Percentiles rank a stretch among this genome's conserved stretches.
These are phyloP conservation scores for Choloepus hoffmanni DNA, from an alignment of 2,113 vertebrate genomes.

Conservation along the genomic window DNA sequence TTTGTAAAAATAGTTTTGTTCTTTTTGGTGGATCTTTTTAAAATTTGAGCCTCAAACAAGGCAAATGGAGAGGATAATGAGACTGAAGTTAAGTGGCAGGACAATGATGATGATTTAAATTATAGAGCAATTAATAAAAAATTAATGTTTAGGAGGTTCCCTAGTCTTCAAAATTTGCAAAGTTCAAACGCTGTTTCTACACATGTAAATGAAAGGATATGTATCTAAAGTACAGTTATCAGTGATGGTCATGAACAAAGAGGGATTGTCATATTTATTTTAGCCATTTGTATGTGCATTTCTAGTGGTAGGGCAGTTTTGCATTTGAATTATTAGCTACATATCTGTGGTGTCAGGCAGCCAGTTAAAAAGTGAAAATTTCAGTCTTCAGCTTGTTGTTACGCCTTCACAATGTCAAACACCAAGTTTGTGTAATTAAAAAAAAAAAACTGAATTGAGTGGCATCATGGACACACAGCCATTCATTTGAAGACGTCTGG, in stretches of 20 bases:
- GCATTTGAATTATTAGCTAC: slow-evolving; percentile 17
- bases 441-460: slow-evolving; percentile 11
- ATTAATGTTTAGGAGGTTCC: too few relatives aligned
- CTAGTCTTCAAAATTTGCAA: neutral
- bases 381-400: neutral
- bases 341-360: neutral
- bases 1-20: neutral
- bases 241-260: neutral
- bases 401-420: neutral
- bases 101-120: neutral
- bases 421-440: neutral
- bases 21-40: neutral
- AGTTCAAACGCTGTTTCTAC: neutral
- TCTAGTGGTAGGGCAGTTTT: neutral
- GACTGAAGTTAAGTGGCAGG: too few relatives aligned
- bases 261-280: neutral
- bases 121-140: neutral
- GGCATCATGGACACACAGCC: neutral
- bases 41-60: neutral
- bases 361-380: slow-evolving; percentile 29
- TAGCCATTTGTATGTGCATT: neutral
- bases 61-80: neutral
- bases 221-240: too few relatives aligned
- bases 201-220: neutral
- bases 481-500: neutral